A percentile compares a stretch with the other conserved stretches of the same genome.
Evolutionary conservation across 2,113 vertebrate species (phyloP).

Genomic region (Recurvirostra avosetta): DNA sequence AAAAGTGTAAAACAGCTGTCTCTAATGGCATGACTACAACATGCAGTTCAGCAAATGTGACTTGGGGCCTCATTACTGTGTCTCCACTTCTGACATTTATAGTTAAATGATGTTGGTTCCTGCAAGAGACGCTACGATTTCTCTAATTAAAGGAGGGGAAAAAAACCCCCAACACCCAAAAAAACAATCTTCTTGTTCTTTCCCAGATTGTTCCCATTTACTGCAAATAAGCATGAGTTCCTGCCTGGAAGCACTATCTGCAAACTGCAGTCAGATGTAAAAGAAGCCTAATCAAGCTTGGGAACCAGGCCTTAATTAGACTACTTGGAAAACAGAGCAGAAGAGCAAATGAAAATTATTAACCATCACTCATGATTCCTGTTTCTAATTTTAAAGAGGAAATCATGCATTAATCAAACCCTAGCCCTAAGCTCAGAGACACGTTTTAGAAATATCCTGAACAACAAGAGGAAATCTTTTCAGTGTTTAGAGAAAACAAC

Average conservation of each 20-base stretch:
- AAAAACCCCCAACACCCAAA: neutral
- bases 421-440: slow-evolving; percentile 59
- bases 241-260: slow-evolving; percentile 74
- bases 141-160: slow-evolving; percentile 48
- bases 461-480: slow-evolving; percentile 71
- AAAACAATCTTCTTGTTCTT: slow-evolving; percentile 45
- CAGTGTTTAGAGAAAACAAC: slow-evolving; percentile 67
- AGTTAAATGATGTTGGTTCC: slow-evolving; percentile 44
- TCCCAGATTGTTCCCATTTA: slow-evolving; percentile 74
- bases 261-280: slow-evolving; percentile 79
- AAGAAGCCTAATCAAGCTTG: slow-evolving; percentile 75
- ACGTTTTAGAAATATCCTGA: slow-evolving; percentile 69
- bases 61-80: slow-evolving; percentile 9
- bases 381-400: slow-evolving; percentile 84
- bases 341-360: slow-evolving; percentile 81
- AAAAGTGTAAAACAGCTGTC: neutral
- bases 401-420: slow-evolving; percentile 80
- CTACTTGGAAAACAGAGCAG: slow-evolving; percentile 74
- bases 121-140: slow-evolving; percentile 18
- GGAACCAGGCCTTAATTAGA: slow-evolving; percentile 77
- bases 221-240: slow-evolving; percentile 70
- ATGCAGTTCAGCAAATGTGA: neutral
- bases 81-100: slow-evolving; percentile 36
- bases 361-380: slow-evolving; percentile 74
- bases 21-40: neutral